Conservation (phyloP, 2,797 vertebrate genomes). For the Crocodylus rhombifer region DNA sequence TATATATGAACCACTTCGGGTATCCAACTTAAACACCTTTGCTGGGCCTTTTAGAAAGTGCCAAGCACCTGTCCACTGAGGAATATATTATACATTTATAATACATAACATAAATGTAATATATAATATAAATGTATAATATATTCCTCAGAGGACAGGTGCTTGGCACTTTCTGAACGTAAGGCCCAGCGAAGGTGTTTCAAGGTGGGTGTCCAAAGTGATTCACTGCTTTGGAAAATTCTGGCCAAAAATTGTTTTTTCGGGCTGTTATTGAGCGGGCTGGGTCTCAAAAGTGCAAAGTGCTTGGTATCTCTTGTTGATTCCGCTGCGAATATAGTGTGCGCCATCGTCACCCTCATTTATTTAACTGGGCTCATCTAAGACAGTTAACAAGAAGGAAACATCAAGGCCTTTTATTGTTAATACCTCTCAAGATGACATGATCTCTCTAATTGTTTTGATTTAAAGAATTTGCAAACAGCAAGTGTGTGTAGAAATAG, state of each 20-base stretch:
- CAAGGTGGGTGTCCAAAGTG: not conserved
- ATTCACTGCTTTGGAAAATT: not conserved
- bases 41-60: no score
- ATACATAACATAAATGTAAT: no score
- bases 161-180: not conserved
- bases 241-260: not conserved
- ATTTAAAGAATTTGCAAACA: not conserved
- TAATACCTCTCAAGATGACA: not conserved
- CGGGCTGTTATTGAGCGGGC: not conserved
- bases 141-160: not conserved
- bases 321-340: not conserved
- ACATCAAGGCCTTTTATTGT: no score
- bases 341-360: not conserved
- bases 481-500: slow-evolving; percentile 37
- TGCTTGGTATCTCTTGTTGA: no score
- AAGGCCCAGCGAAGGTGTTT: not conserved
- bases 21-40: no score
- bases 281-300: not conserved
- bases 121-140: no score
- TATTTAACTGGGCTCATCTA: not conserved
- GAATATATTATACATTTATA: no score
- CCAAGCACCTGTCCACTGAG: no score
- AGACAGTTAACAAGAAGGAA: not conserved
- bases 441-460: not conserved
- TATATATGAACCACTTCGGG: no score